Evolutionary conservation across 1,140 invertebrate species (phyloP).

Genomic region (Laodelphax striatellus): DNA sequence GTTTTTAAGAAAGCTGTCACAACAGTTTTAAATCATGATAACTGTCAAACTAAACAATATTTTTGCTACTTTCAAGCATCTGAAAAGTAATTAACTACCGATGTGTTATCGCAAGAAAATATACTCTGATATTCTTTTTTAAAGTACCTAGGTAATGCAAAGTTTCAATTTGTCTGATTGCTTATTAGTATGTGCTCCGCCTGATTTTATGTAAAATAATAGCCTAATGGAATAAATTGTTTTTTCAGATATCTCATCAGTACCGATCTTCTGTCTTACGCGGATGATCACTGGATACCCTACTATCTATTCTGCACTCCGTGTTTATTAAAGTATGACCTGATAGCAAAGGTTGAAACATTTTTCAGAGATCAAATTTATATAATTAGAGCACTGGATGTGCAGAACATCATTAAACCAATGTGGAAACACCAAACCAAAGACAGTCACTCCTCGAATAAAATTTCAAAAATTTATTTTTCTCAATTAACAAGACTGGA

Average conservation of each 20-base stretch:
- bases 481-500: conserved; percentile 58
- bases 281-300: conserved; percentile 60
- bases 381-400: conserved; percentile 58
- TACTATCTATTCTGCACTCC: conserved; percentile 61
- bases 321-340: conserved; percentile 48
- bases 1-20: too few relatives aligned
- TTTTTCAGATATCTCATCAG: conserved; percentile 23
- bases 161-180: background rate
- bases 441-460: conserved; percentile 19
- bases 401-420: conserved; percentile 63
- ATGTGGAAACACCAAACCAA: conserved; percentile 53
- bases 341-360: conserved; percentile 15
- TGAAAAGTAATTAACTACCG: too few relatives aligned
- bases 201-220: too few relatives aligned
- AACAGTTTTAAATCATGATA: too few relatives aligned
- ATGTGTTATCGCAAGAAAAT: too few relatives aligned
- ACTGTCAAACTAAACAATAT: too few relatives aligned
- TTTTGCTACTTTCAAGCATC: too few relatives aligned
- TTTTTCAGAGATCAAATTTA: conserved; percentile 56
- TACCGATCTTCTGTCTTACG: conserved; percentile 27
- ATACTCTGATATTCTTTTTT: too few relatives aligned
- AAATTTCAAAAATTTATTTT: conserved; percentile 41
- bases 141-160: too few relatives aligned
- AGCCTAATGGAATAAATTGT: background rate
- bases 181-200: too few relatives aligned